phyloP scores from a whole-genome alignment of 2,888 invertebrate genomes.

The Drosophila subsilvestris region DNA sequence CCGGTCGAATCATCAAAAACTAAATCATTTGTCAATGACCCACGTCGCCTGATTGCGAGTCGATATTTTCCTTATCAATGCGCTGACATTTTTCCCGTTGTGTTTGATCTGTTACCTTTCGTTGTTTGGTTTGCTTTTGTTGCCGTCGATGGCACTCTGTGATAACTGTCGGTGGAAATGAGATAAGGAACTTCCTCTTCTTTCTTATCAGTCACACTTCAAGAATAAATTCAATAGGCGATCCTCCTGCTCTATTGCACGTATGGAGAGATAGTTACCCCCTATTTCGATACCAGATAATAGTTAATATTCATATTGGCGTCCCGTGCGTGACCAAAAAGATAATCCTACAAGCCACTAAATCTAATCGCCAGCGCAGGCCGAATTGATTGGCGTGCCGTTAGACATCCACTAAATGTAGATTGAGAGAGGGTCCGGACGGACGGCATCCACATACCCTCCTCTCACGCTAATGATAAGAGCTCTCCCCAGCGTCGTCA shows the following conservation, averaged over 20 bases:
- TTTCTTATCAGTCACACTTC: not conserved
- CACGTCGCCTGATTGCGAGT: slow-evolving; percentile 29
- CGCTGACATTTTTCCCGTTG: not conserved
- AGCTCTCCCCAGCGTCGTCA: slow-evolving; percentile 57
- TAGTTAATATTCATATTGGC: slow-evolving; percentile 50
- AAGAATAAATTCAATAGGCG: not conserved
- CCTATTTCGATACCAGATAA: not conserved
- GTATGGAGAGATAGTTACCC: slow-evolving; percentile 1
- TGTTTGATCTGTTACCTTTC: slow-evolving; percentile 1
- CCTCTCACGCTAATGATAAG: slow-evolving; percentile 60
- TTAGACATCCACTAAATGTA: slow-evolving; percentile 48
- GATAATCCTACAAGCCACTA: slow-evolving; percentile 29
- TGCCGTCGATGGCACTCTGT: not conserved
- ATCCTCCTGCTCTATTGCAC: slow-evolving; percentile 1
- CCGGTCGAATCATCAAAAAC: not conserved
- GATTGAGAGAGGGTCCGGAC: slow-evolving; percentile 45
- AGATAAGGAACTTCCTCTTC: not conserved
- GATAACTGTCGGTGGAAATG: not conserved
- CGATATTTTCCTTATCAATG: slow-evolving; percentile 1
- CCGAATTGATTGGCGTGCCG: slow-evolving; percentile 26
- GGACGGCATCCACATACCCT: slow-evolving; percentile 1
- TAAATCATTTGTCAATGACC: slow-evolving; percentile 49
- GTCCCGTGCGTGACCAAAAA: slow-evolving; percentile 61
- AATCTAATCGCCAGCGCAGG: slow-evolving; percentile 16
- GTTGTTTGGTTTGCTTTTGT: not conserved